A percentile compares a stretch with the other conserved stretches of the same genome.
phyloP scores from a whole-genome alignment of 2,113 vertebrate genomes.

The Kryptolebias marmoratus region DNA sequence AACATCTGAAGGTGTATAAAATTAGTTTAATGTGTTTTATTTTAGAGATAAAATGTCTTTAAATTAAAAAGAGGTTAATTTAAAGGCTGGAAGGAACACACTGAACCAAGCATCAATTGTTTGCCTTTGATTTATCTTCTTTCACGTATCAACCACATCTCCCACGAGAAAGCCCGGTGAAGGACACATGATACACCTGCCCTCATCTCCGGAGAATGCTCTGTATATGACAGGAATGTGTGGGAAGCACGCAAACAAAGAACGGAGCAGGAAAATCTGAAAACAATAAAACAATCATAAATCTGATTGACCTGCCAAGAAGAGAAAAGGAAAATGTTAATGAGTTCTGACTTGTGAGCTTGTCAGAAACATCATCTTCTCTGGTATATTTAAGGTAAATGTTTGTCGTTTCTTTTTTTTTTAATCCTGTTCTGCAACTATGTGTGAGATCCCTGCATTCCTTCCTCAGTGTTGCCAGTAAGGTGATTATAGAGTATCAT shows the following conservation, averaged over 20 bases:
- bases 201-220: conserved; percentile 19
- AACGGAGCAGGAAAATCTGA: not conserved
- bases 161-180: conserved; percentile 36
- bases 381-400: not conserved
- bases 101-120: not conserved
- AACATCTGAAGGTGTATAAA: not conserved
- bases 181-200: conserved; percentile 56
- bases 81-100: accelerated
- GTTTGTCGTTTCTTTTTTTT: not conserved
- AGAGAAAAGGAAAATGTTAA: not conserved
- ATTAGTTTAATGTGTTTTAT: too few relatives aligned
- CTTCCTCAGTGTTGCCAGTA: conserved; percentile 55
- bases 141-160: conserved; percentile 13
- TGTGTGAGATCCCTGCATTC: conserved; percentile 53
- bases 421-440: not conserved
- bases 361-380: not conserved
- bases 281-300: conserved; percentile 9
- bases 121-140: not conserved
- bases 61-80: not conserved
- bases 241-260: conserved; percentile 52
- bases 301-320: conserved; percentile 1
- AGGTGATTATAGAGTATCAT: conserved; percentile 83
- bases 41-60: not conserved
- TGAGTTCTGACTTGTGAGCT: not conserved
- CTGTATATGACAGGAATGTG: conserved; percentile 54